Base-by-base conservation (phyloP, 2,888 invertebrate species). In the Automeris io region DNA sequence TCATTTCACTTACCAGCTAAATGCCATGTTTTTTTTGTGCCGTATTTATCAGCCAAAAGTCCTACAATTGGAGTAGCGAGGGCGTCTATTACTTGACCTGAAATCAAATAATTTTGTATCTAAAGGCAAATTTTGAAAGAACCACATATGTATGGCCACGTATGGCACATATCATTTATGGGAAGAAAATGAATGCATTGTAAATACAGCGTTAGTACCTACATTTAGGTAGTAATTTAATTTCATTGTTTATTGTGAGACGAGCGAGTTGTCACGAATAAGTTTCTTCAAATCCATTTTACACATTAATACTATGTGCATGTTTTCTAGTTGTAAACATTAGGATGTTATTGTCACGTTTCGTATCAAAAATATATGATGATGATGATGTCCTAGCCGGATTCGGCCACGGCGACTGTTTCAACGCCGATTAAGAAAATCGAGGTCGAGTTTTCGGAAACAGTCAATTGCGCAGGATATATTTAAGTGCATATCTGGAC, bases 1-100 rank as follows among this genome's bases (percentile, higher is more conserved):
- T n/a, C n/a, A n/a, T n/a, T n/a, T 16, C 35, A 51, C 75, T 66
- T 79, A 93, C 96, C 96, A 58, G 92, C 75, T 46, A 95, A 87
- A 86, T 97, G 96, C 96, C 96, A 97, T 19, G 91, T 79, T 73
- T 94, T 93, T 61, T 94, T 90, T 46, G 91, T 91, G 29, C 93
- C 92, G 86, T 91, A 88, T 73, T 88, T 89, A 72, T 96, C 97
- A 37, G 95, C 92, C 50, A 95, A 89, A 43, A 93, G 81, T 0
- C 97, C 97, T 35, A 96, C 93, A 26, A 95, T 81, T 9, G 96
- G 95, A 11, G 97, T 97, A 8, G 94, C 92, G 29, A 97, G 48
- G 2, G 94, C 96, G 82, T 97, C 97, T 35, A 94, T 92, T 2
- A 96, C 82, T 88, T 94, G 92, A 19, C 92, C 96, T 87, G 91